These are phyloP conservation scores for Microcebus griseorufus DNA, from an alignment of 2,113 vertebrate genomes.

Conservation along the genomic window DNA sequence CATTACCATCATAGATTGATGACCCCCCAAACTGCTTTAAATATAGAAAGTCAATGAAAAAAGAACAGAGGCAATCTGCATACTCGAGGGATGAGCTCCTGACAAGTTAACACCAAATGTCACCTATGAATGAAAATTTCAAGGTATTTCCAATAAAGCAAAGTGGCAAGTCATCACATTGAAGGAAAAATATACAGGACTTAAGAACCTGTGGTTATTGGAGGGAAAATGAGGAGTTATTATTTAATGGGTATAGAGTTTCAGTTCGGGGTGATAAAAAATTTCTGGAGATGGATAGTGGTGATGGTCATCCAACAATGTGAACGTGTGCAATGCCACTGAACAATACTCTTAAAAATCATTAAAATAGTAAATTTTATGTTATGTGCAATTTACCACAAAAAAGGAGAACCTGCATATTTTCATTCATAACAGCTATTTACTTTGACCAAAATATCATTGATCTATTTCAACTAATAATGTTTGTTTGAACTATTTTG, in stretches of 20 bases:
- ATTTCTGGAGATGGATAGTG: neutral
- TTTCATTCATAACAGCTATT: neutral
- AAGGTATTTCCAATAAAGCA: neutral
- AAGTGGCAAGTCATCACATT: neutral
- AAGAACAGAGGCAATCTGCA: neutral
- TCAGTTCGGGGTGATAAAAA: neutral
- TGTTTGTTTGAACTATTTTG: neutral
- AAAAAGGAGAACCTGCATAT: neutral
- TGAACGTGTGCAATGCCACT: neutral
- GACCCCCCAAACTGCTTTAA: neutral
- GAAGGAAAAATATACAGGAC: neutral
- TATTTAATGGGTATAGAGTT: neutral
- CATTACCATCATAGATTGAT: neutral
- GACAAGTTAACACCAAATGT: slow-evolving; percentile 1
- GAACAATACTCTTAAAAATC: neutral
- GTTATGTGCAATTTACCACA: neutral
- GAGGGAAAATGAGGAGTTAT: neutral
- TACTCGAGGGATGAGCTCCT: neutral
- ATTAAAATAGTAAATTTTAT: neutral
- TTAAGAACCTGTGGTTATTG: neutral
- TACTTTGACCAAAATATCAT: neutral
- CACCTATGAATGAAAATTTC: neutral
- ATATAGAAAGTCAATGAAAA: neutral
- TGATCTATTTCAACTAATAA: neutral
- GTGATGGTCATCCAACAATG: neutral